Conservation (phyloP, 2,797 vertebrate species). For the Alectoris magna region DNA sequence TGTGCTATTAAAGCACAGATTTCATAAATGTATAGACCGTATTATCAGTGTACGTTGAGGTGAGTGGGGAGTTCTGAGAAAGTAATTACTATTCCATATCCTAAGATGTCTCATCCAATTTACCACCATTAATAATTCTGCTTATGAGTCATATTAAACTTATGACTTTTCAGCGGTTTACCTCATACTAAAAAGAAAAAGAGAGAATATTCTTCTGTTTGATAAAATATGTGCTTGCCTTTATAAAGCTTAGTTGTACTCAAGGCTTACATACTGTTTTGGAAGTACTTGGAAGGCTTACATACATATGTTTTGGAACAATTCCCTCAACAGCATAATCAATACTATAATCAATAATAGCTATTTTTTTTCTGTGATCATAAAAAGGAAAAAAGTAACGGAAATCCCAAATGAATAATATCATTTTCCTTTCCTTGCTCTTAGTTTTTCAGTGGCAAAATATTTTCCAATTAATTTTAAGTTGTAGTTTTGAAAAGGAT, state of each 20-base stretch:
- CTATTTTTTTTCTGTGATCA: background rate
- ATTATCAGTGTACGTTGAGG: background rate
- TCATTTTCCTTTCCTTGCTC: background rate
- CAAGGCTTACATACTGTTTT: too few relatives aligned
- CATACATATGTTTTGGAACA: background rate
- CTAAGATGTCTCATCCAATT: background rate
- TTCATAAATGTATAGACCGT: background rate
- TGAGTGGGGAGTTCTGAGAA: background rate
- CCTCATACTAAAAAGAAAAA: background rate
- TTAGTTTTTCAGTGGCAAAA: background rate
- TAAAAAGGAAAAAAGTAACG: background rate
- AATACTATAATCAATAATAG: background rate
- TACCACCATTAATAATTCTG: constrained; percentile 23
- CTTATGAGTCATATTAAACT: constrained; percentile 8
- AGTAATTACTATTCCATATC: constrained; percentile 6
- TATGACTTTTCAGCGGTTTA: constrained; percentile 5
- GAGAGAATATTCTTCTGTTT: background rate
- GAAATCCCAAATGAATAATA: background rate
- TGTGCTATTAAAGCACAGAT: background rate
- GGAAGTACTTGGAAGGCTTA: too few relatives aligned
- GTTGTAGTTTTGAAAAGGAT: background rate
- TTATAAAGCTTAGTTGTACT: too few relatives aligned
- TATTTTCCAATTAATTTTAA: background rate
- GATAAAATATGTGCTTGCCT: background rate
- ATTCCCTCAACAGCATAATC: background rate